Evolutionary conservation across 35 echinoderm and acorn worm species (phyloP).

Genomic region (Ophioderma brevispina): DNA sequence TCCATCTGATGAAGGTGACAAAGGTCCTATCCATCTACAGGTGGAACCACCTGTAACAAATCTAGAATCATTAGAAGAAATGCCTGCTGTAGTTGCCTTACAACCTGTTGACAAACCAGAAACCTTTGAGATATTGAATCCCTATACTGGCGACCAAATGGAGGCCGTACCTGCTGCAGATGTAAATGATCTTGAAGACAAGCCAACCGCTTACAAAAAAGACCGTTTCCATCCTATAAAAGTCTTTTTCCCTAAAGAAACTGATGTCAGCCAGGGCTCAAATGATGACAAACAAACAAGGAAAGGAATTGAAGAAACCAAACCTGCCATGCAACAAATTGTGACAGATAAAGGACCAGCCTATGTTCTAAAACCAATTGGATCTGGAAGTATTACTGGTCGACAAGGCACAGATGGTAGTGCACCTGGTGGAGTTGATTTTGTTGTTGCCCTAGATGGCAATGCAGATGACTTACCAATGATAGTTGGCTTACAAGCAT

Average conservation of each 20-base stretch:
- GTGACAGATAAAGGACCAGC: conserved; percentile 75
- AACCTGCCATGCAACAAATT: conserved; percentile 21
- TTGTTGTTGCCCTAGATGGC: background rate
- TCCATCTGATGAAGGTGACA: background rate
- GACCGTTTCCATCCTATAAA: background rate
- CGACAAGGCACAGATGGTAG: conserved; percentile 5
- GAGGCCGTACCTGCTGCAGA: conserved; percentile 52
- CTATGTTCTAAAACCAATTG: conserved; percentile 56
- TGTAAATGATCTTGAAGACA: conserved; percentile 37
- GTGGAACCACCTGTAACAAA: background rate
- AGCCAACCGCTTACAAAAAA: conserved; percentile 43
- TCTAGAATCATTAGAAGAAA: background rate
- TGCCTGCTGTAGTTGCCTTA: background rate
- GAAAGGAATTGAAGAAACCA: background rate
- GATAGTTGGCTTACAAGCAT: background rate
- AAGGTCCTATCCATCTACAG: background rate
- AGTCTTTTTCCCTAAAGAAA: background rate
- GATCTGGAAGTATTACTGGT: background rate
- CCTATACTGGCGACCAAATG: conserved; percentile 54
- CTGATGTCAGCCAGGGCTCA: background rate
- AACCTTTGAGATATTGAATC: conserved; percentile 20
- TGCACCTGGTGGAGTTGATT: conserved; percentile 13
- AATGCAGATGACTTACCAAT: background rate
- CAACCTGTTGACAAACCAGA: background rate
- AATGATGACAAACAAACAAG: background rate